These are phyloP conservation scores for Xyrichtys novacula DNA, from an alignment of 2,797 vertebrate species.

Conservation along the genomic window DNA sequence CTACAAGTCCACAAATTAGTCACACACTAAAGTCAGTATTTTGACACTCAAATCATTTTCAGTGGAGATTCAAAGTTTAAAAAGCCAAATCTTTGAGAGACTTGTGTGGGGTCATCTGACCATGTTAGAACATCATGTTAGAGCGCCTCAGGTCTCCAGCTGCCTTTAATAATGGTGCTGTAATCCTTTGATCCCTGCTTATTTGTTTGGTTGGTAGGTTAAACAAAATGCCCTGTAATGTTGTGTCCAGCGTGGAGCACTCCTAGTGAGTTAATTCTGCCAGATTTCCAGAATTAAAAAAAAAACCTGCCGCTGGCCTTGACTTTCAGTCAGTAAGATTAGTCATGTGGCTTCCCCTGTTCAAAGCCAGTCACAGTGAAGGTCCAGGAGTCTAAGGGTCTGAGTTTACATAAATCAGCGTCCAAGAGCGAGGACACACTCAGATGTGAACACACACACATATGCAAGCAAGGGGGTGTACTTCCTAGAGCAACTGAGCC, in stretches of 20 bases:
- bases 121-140: constrained; percentile 44
- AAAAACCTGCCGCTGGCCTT: constrained; percentile 50
- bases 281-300: constrained; percentile 34
- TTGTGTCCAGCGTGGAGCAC: constrained; percentile 45
- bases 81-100: constrained; percentile 1
- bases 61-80: constrained; percentile 1
- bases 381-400: constrained; percentile 35
- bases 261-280: constrained; percentile 54
- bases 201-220: constrained; percentile 67
- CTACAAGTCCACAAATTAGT: too few species aligned
- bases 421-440: constrained; percentile 28
- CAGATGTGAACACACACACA: constrained; percentile 29
- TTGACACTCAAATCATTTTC: not conserved
- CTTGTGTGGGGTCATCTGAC: constrained; percentile 25
- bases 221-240: constrained; percentile 57
- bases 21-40: not conserved
- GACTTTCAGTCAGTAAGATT: constrained; percentile 60
- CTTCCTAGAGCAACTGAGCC: constrained; percentile 28
- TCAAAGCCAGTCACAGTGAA: constrained; percentile 47
- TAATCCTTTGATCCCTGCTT: constrained; percentile 68
- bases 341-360: constrained; percentile 40
- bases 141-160: constrained; percentile 49
- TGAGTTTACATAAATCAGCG: constrained; percentile 53
- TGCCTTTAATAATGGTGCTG: constrained; percentile 63
- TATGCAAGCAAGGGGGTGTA: not conserved